Conservation (phyloP, 1,140 invertebrate species). For the Periplaneta americana region DNA sequence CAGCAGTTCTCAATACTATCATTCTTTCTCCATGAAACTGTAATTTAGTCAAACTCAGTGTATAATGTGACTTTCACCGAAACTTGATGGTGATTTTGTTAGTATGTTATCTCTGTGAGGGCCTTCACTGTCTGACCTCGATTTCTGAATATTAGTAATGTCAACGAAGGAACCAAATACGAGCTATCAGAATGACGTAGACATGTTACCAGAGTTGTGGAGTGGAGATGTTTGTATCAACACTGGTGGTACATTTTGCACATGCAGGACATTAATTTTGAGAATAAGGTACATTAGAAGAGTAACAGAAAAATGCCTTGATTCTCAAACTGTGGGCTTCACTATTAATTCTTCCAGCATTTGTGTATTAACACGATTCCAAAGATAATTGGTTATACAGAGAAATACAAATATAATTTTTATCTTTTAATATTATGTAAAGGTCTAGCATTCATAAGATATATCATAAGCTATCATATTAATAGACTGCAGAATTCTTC, state of each 20-base stretch:
- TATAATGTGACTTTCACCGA: not conserved
- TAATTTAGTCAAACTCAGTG: not conserved
- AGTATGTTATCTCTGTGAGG: not conserved
- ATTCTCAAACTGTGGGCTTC: not conserved
- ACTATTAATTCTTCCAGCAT: not conserved
- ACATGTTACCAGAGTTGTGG: not conserved
- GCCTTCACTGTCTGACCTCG: not conserved
- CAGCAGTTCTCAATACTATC: not conserved
- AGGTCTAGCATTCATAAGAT: not conserved
- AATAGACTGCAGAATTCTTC: constrained; percentile 1
- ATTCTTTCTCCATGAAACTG: not conserved
- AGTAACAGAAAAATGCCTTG: not conserved
- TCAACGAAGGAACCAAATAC: not conserved
- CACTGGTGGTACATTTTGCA: not conserved
- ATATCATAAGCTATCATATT: not conserved
- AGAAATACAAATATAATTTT: constrained; percentile 5
- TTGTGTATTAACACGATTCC: constrained; percentile 3
- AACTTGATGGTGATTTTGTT: not conserved
- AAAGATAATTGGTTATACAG: not conserved
- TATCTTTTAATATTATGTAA: constrained; percentile 8
- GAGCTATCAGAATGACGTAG: not conserved
- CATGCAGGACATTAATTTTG: not conserved
- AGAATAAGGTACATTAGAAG: not conserved
- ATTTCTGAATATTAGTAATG: not conserved
- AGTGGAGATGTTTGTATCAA: not conserved